Evolutionary conservation across 2,888 invertebrate genomes (phyloP), one percentile per base, ranked within the genome.

Genomic region (Rhamphomyia laevipes): DNA sequence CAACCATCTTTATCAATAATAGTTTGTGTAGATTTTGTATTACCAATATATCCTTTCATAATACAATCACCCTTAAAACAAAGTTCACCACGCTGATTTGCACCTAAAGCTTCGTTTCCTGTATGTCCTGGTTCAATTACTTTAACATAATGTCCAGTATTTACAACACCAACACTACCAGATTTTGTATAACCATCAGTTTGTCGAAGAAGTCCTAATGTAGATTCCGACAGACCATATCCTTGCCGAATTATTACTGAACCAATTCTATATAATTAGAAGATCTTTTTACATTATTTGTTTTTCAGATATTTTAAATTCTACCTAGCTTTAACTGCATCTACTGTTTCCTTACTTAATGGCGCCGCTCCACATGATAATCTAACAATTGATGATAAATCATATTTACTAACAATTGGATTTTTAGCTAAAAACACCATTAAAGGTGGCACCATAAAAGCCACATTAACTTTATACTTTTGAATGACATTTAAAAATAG

Each of bases 41-140:
- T 82, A 4, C 82, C 82, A 61, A 84, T 76, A 65, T 94, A 94
- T 0, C 91, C 90, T 63, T 86, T 85, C 85, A 88, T 89, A 9
- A 84, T 77, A 46, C 82, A 72, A 16, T 85, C 82, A 0, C 90
- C 88, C 63, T 85, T 85, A 51, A 93, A 81, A 68, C 86, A 89
- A 1, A 93, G 63, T 68, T 94, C 94, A 12, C 94, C 94, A 51
- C 79, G 77, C 63, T 83, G 62, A 52, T 78, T 72, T 0, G 82
- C 74, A 0, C 83, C 84, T 42, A 86, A 61, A 3, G 72, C 61
- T 57, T 75, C n/a, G n/a, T n/a, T 70, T 0, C 82, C 83, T 2
- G 75, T 80, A 46, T 81, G n/a, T n/a, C n/a, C 81, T 45, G 76
- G 69, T 62, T 84, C 77, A 47, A 81, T 57, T 23, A 83, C 77